These are phyloP conservation scores for Campoletis sonorensis DNA, from an alignment of 1,140 invertebrate species.

Conservation along the genomic window DNA sequence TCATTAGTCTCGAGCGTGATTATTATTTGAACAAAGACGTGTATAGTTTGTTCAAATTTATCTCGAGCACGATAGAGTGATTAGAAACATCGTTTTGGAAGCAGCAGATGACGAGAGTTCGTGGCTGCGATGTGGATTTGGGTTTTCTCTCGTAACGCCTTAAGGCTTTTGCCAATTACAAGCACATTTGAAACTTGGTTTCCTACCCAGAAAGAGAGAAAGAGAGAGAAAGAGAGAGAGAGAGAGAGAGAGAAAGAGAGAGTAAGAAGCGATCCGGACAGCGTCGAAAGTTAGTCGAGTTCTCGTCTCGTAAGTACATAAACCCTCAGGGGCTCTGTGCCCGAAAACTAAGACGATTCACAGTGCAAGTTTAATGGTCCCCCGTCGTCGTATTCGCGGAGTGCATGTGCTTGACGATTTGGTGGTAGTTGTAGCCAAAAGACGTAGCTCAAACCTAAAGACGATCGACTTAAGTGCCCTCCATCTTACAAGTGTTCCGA, in stretches of 20 bases:
- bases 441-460: conserved; percentile 59
- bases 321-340: conserved; percentile 53
- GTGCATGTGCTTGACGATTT: conserved; percentile 16
- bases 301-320: conserved; percentile 60
- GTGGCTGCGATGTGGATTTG: background rate
- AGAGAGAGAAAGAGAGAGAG: conserved; percentile 11
- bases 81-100: background rate
- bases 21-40: no score
- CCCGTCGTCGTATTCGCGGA: conserved; percentile 48
- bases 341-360: conserved; percentile 63
- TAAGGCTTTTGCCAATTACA: conserved; percentile 47
- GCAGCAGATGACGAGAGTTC: background rate
- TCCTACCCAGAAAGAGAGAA: background rate
- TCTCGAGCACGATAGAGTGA: background rate
- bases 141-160: conserved; percentile 10
- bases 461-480: conserved; percentile 63
- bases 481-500: background rate
- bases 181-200: conserved; percentile 45
- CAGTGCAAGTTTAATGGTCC: conserved; percentile 65
- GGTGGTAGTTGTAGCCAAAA: conserved; percentile 40
- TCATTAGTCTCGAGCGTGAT: no score
- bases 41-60: background rate
- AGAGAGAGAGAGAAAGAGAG: conserved; percentile 1
- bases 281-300: conserved; percentile 57
- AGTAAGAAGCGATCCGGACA: conserved; percentile 39